Evolutionary conservation across 1,140 invertebrate species (phyloP), one percentile per base, ranked within the genome.

Genomic region (Sitodiplosis mosellana): DNA sequence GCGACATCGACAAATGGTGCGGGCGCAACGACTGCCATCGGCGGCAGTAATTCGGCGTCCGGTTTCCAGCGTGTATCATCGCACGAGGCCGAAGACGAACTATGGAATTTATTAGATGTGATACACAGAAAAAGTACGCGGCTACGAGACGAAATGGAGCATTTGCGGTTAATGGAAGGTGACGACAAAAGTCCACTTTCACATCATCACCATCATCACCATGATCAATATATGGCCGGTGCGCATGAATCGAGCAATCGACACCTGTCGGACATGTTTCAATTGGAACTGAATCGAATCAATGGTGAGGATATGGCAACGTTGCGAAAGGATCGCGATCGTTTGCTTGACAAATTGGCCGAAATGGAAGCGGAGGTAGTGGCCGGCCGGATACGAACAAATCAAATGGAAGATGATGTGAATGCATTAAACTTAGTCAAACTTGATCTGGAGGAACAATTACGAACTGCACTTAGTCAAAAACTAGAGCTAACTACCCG

Each of bases 71-170:
- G 18, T 21, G 20, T 17, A 45, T 45, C 40, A 48, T 43, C 49
- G 20, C 51, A 53, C 49, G 75, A 78, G 49, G 70, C 71, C 15
- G 83, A 87, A 59, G 84, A 87, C 57, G 86, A 90, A 56, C 68
- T 89, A 11, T 85, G 82, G 76, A 82, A 83, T 52, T 69, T 89
- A 21, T 69, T 90, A 45, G 85, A 90, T 58, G 79, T 86, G 51
- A 88, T 88, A 53, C 83, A 89, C 52, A 67, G 78, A 20, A 83
- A 85, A 54, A 83, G 83, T 0, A 77, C 76, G 15, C 70, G 77
- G 36, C 70, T 87, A 53, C 72, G 83, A 50, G 76, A 84, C 49
- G 83, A 87, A 56, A 76, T 80, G 17, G 78, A 81, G 50, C 68
- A 70, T 48, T 53, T 70, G 37, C 57, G 67, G 46, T 58, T 52